phyloP scores from a whole-genome alignment of 1,140 invertebrate genomes.

The Nomia melanderi region DNA sequence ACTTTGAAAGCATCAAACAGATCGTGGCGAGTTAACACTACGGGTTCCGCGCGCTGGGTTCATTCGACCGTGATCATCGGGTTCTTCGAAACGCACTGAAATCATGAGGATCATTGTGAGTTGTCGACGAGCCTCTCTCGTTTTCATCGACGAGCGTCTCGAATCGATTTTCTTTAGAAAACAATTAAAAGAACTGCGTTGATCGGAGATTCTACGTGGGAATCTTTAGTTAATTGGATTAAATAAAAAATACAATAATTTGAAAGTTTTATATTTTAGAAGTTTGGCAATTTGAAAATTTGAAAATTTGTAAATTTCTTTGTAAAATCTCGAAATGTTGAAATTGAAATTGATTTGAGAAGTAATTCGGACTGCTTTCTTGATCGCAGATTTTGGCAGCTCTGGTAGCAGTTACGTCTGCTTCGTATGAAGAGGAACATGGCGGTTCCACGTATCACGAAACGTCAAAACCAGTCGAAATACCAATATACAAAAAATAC shows the following conservation, averaged over 20 bases:
- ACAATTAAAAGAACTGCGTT: too few species aligned
- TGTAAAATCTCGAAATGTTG: too few species aligned
- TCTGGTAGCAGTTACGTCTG: conserved; percentile 61
- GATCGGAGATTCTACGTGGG: too few species aligned
- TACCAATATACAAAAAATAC: conserved; percentile 88
- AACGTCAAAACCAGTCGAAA: conserved; percentile 84
- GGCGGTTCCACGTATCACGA: conserved; percentile 73
- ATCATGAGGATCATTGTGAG: conserved; percentile 75
- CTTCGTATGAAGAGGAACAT: conserved; percentile 70
- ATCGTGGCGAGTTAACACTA: conserved; percentile 46
- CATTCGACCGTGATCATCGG: conserved; percentile 39
- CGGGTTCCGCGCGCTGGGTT: conserved; percentile 28
- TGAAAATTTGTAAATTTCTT: too few species aligned
- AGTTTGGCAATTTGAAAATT: too few species aligned
- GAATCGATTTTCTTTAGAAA: not conserved
- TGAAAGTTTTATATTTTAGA: too few species aligned
- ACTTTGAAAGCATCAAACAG: conserved; percentile 78
- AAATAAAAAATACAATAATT: not conserved
- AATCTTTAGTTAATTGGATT: not conserved
- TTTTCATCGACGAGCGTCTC: not conserved
- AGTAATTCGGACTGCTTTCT: not conserved
- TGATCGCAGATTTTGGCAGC: conserved; percentile 65
- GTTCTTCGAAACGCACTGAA: conserved; percentile 36
- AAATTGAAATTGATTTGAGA: too few species aligned
- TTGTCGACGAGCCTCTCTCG: conserved; percentile 30